Percentiles rank a stretch among this genome's conserved stretches.
These are phyloP conservation scores for Hydroisotoma schaefferi DNA, from an alignment of 2,888 invertebrate genomes.

Conservation along the genomic window DNA sequence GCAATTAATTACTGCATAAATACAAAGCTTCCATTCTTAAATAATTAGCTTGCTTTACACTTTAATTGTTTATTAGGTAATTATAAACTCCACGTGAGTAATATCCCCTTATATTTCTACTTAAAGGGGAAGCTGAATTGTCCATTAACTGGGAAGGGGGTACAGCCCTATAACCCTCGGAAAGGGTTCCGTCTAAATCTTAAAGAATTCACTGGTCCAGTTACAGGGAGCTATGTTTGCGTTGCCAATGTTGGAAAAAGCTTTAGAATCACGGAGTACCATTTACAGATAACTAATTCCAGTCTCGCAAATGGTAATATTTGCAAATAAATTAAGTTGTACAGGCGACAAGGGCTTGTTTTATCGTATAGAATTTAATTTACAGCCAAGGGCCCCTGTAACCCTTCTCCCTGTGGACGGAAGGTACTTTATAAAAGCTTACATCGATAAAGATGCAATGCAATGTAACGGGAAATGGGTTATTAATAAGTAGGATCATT, in stretches of 20 bases:
- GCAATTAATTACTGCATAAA: background rate
- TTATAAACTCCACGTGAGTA: too few relatives aligned
- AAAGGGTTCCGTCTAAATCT: conserved; percentile 29
- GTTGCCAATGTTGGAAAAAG: conserved; percentile 20
- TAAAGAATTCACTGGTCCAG: conserved; percentile 20
- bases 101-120: background rate
- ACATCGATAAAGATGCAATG: too few relatives aligned
- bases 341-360: background rate
- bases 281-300: conserved; percentile 16
- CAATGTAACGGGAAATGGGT: too few relatives aligned
- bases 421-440: conserved; percentile 15
- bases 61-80: too few relatives aligned
- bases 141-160: conserved; percentile 19
- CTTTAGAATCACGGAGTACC: conserved; percentile 26
- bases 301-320: background rate
- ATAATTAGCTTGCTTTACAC: too few relatives aligned
- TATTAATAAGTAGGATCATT: too few relatives aligned
- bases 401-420: conserved; percentile 35
- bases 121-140: conserved; percentile 30
- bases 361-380: background rate
- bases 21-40: background rate
- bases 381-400: conserved; percentile 29
- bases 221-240: conserved; percentile 31
- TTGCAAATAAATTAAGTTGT: conserved; percentile 1
- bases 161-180: conserved; percentile 26